These are phyloP conservation scores for Plemyria rubiginata DNA, from an alignment of 2,888 invertebrate species.

Conservation along the genomic window DNA sequence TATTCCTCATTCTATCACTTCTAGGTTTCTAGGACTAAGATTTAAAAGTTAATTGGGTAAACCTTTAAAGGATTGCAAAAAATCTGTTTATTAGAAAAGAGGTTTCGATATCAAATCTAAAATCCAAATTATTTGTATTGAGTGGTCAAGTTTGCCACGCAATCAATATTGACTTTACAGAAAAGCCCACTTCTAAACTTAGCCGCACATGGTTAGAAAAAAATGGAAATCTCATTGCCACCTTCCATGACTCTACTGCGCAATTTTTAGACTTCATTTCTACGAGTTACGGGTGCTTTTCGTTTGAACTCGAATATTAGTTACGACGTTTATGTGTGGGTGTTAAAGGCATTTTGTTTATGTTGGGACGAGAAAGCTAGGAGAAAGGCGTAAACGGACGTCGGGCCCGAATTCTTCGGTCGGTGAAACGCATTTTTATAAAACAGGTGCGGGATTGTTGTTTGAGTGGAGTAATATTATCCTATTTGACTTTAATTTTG, in stretches of 20 bases:
- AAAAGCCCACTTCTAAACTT: conserved; percentile 23
- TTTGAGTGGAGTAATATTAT: conserved; percentile 6
- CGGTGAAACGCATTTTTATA: conserved; percentile 68
- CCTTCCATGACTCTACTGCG: not conserved
- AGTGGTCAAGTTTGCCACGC: conserved; percentile 14
- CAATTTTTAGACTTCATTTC: not conserved
- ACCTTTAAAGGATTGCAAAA: no score
- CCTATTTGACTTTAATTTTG: not conserved
- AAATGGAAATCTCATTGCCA: conserved; percentile 53
- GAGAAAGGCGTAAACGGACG: conserved; percentile 70
- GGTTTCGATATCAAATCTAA: no score
- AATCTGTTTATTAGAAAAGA: no score
- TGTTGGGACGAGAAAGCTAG: conserved; percentile 71
- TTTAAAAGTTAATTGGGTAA: no score
- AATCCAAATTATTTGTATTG: not conserved
- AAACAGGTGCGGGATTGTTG: conserved; percentile 40
- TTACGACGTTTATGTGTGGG: conserved; percentile 21
- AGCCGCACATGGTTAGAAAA: conserved; percentile 25
- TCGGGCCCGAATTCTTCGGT: conserved; percentile 69
- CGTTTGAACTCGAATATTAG: not conserved
- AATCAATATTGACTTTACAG: conserved; percentile 18
- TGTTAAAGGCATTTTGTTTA: conserved; percentile 70
- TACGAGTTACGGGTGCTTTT: not conserved
- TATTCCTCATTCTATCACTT: no score
- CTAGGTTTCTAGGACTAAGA: no score